Evolutionary conservation across 2,888 invertebrate genomes (phyloP), one percentile per base, ranked within the genome.

Genomic region (Ephialtes manifestator): DNA sequence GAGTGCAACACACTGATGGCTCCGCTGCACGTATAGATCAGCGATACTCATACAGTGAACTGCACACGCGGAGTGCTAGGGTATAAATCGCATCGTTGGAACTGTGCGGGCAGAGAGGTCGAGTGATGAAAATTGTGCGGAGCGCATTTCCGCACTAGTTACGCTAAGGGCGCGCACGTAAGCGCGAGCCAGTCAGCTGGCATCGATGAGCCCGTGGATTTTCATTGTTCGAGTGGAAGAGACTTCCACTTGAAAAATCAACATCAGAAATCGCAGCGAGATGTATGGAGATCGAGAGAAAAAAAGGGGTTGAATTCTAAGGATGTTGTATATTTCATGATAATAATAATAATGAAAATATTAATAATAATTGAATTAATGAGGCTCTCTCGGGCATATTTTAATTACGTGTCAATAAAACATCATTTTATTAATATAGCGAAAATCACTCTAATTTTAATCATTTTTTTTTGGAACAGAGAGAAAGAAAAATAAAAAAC

Each of bases 81-180:
- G 55, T 24, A 58, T 55, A 55, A 72, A 20, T 20, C 72, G 43
- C 24, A 58, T 53, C 35, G 53, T 10, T 46, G 18, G 31, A 35
- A 31, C 1, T 35, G 8, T 35, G 63, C 31, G 63, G 65, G 20
- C 18, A 1, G 65, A 7, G 18, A 39, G 20, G 65, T 39, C 39
- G 65, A 39, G 63, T 60, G 63, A 71, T 71, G 63, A 71, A 71
- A 79, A 79, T 71, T 60, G 51, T 60, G 46, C 68, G 31, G 63
- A 48, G 51, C 58, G 79, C 46, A 60, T 79, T 79, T 71, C 71
- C 79, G 71, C 79, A 79, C 79, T 51, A 79, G 60, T 79, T 79
- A 71, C 60, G 31, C 31, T 63, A 15, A 79, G 71, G 51, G 39
- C 35, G 20, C 24, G 20, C 46, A 18, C 53, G 28, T 67, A 24